Evolutionary conservation across 1,140 invertebrate species (phyloP).

Genomic region (Papilio glaucus): DNA sequence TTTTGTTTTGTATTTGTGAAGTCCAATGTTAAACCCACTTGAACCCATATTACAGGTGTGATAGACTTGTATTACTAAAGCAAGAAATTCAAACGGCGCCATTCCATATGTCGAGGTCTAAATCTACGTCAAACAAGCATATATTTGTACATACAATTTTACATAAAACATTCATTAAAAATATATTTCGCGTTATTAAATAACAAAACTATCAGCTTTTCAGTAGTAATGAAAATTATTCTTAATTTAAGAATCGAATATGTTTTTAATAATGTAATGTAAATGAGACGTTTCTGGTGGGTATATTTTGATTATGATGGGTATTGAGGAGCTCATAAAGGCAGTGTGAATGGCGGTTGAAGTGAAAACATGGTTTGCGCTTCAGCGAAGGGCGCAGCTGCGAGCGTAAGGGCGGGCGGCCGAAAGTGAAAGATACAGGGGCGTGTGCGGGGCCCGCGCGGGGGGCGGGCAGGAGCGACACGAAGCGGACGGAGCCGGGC

Average conservation of each 20-base stretch:
- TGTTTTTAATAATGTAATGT: background rate
- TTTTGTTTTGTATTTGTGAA: background rate
- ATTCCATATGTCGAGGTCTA: slow-evolving; percentile 13
- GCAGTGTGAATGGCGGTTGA: slow-evolving; percentile 49
- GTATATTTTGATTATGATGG: slow-evolving; percentile 7
- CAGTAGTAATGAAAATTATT: background rate
- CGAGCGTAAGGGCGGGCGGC: slow-evolving; percentile 60
- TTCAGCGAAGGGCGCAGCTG: slow-evolving; percentile 57
- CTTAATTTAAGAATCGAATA: background rate
- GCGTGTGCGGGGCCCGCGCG: slow-evolving; percentile 52
- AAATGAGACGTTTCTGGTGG: background rate
- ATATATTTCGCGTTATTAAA: no score
- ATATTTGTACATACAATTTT: background rate
- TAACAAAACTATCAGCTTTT: no score
- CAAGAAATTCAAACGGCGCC: background rate
- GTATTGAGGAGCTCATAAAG: slow-evolving; percentile 25
- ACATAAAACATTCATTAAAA: background rate
- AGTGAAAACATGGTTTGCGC: slow-evolving; percentile 44
- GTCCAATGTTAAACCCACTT: background rate
- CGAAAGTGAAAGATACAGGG: slow-evolving; percentile 65
- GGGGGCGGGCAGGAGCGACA: slow-evolving; percentile 44
- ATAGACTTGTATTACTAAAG: background rate
- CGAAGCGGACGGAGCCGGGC: slow-evolving; percentile 58
- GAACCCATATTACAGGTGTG: background rate
- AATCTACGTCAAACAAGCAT: slow-evolving; percentile 2